Evolutionary conservation across 2,888 invertebrate genomes (phyloP).

Genomic region (Chalcis sispes): DNA sequence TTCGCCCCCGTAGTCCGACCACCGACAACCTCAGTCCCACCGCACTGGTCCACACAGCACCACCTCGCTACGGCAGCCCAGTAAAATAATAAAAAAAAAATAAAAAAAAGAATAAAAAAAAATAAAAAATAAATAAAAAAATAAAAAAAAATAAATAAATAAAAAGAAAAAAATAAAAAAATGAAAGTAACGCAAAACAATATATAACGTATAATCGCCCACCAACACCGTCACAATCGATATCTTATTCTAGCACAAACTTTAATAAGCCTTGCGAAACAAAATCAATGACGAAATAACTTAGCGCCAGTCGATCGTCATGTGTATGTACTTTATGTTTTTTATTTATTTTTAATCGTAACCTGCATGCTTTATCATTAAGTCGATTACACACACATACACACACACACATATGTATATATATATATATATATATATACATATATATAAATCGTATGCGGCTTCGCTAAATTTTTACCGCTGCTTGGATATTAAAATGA

Average conservation of each 20-base stretch:
- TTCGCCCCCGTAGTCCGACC: constrained; percentile 79
- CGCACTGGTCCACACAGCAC: constrained; percentile 80
- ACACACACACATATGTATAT: too few species aligned
- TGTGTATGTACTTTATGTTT: constrained; percentile 57
- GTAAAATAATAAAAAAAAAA: constrained; percentile 71
- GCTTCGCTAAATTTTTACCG: constrained; percentile 27
- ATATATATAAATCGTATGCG: constrained; percentile 23
- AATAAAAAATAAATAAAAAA: constrained; percentile 14
- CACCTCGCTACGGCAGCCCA: constrained; percentile 80
- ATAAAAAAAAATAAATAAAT: constrained; percentile 1
- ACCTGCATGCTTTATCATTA: constrained; percentile 29
- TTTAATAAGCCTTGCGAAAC: constrained; percentile 39
- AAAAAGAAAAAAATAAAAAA: constrained; percentile 21
- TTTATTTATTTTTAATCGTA: constrained; percentile 35
- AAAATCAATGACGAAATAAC: constrained; percentile 29
- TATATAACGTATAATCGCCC: too few species aligned
- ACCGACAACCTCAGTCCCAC: constrained; percentile 76
- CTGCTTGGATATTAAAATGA: background rate
- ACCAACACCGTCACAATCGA: constrained; percentile 15
- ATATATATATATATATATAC: too few species aligned
- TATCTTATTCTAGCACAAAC: constrained; percentile 5
- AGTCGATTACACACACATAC: too few species aligned
- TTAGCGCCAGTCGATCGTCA: constrained; percentile 44
- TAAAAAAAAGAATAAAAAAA: background rate
- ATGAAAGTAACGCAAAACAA: too few species aligned